Conservation (phyloP, 2,113 vertebrate species). For the Hirundichthys speculiger region DNA sequence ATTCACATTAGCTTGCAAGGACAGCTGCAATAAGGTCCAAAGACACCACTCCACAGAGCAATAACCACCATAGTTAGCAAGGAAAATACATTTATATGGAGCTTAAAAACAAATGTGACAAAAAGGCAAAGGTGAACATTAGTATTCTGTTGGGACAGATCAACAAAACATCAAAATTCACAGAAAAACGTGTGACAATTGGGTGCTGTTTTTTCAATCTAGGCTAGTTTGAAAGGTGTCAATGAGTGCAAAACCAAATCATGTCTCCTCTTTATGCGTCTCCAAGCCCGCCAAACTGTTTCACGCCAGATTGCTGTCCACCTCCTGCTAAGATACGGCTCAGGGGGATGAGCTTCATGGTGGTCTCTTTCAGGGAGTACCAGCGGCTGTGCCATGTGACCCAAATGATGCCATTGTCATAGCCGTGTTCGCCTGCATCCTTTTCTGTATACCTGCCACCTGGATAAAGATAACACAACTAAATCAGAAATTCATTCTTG, state of each 20-base stretch:
- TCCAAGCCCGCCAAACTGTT: slow-evolving; percentile 77
- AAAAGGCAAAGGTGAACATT: background rate
- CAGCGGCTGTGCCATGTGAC: slow-evolving; percentile 90
- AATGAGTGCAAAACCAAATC: background rate
- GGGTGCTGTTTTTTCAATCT: slow-evolving; percentile 11
- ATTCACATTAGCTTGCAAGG: too few species aligned
- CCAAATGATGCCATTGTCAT: slow-evolving; percentile 95
- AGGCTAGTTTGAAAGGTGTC: background rate
- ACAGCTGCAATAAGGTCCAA: background rate
- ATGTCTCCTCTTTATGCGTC: slow-evolving; percentile 47
- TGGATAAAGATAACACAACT: slow-evolving; percentile 50
- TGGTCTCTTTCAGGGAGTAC: slow-evolving; percentile 94
- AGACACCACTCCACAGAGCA: background rate
- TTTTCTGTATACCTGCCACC: slow-evolving; percentile 86
- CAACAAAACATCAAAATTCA: slow-evolving; percentile 5
- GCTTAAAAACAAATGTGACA: slow-evolving; percentile 25
- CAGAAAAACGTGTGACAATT: background rate
- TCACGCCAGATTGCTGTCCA: slow-evolving; percentile 80
- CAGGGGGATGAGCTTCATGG: slow-evolving; percentile 95
- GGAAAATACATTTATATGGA: slow-evolving; percentile 52
- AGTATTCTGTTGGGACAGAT: background rate
- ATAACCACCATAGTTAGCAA: background rate
- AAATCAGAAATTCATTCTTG: background rate
- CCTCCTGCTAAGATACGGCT: slow-evolving; percentile 79
- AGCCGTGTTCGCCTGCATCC: slow-evolving; percentile 79